phyloP scores from a whole-genome alignment of 2,888 invertebrate genomes.

The Cyrtodaria siliqua region DNA sequence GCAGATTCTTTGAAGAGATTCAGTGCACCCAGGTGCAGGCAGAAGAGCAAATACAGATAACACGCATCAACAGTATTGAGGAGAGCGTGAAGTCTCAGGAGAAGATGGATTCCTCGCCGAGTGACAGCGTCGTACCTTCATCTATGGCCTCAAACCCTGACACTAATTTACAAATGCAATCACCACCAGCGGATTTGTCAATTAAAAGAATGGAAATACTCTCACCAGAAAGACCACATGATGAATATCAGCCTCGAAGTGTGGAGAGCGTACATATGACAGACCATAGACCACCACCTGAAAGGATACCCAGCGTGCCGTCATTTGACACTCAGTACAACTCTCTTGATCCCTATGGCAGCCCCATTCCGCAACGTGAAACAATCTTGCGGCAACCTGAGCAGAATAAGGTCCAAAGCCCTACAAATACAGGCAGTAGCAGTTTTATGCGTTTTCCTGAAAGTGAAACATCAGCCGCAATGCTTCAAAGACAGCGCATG shows the following conservation, averaged over 20 bases:
- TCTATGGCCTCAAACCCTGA: slow-evolving; percentile 59
- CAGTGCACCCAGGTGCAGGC: slow-evolving; percentile 63
- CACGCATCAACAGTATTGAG: slow-evolving; percentile 54
- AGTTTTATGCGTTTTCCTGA: slow-evolving; percentile 78
- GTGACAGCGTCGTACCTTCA: slow-evolving; percentile 58
- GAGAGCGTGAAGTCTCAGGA: slow-evolving; percentile 56
- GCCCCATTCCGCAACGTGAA: slow-evolving; percentile 54
- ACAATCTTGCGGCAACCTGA: slow-evolving; percentile 63
- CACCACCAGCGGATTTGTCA: slow-evolving; percentile 73
- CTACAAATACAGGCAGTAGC: slow-evolving; percentile 58
- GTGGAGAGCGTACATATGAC: slow-evolving; percentile 53
- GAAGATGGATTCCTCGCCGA: slow-evolving; percentile 43
- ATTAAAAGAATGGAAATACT: slow-evolving; percentile 78
- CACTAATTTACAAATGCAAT: slow-evolving; percentile 64
- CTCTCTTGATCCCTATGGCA: slow-evolving; percentile 60
- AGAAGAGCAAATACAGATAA: slow-evolving; percentile 63
- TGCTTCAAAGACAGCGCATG: slow-evolving; percentile 79
- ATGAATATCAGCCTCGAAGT: slow-evolving; percentile 65
- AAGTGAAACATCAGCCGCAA: slow-evolving; percentile 71
- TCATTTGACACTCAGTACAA: slow-evolving; percentile 54
- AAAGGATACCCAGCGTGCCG: slow-evolving; percentile 65
- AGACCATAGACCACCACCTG: slow-evolving; percentile 57
- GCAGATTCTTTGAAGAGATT: slow-evolving; percentile 79
- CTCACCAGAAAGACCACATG: slow-evolving; percentile 71
- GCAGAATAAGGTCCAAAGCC: slow-evolving; percentile 50